Conservation (phyloP, 2,888 invertebrate species). For the Heliconius hortense region DNA sequence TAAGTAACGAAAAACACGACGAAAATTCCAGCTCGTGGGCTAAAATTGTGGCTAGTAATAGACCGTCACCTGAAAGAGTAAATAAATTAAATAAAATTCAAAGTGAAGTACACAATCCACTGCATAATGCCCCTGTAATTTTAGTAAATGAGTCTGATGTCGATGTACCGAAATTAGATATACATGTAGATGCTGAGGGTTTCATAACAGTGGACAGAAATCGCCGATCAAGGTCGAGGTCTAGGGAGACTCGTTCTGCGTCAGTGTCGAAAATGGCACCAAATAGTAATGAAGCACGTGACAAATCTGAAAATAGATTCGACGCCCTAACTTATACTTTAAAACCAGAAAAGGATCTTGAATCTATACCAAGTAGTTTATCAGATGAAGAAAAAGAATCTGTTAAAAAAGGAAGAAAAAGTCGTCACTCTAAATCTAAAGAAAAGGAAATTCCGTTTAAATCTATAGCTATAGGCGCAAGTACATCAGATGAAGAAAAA, state of each 20-base stretch:
- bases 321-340: slow-evolving; percentile 59
- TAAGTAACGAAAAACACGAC: slow-evolving; percentile 33
- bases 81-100: slow-evolving; percentile 48
- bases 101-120: slow-evolving; percentile 45
- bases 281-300: slow-evolving; percentile 51
- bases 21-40: slow-evolving; percentile 66
- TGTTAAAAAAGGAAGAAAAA: slow-evolving; percentile 56
- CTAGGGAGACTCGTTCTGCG: slow-evolving; percentile 70
- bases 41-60: slow-evolving; percentile 66
- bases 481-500: slow-evolving; percentile 59
- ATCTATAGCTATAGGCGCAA: slow-evolving; percentile 45
- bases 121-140: slow-evolving; percentile 61
- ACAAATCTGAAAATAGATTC: slow-evolving; percentile 66
- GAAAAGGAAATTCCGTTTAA: slow-evolving; percentile 65
- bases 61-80: slow-evolving; percentile 61
- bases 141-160: slow-evolving; percentile 64
- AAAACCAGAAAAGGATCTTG: slow-evolving; percentile 52
- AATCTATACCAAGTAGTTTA: slow-evolving; percentile 47
- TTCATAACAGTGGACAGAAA: slow-evolving; percentile 76
- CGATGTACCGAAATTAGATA: slow-evolving; percentile 54
- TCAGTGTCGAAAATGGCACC: slow-evolving; percentile 54
- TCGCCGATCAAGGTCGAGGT: slow-evolving; percentile 80
- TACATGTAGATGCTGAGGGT: slow-evolving; percentile 68
- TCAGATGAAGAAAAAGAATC: slow-evolving; percentile 53
- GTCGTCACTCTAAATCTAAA: slow-evolving; percentile 67